Conservation (phyloP, 2,113 vertebrate species). For the Tor tambroides region DNA sequence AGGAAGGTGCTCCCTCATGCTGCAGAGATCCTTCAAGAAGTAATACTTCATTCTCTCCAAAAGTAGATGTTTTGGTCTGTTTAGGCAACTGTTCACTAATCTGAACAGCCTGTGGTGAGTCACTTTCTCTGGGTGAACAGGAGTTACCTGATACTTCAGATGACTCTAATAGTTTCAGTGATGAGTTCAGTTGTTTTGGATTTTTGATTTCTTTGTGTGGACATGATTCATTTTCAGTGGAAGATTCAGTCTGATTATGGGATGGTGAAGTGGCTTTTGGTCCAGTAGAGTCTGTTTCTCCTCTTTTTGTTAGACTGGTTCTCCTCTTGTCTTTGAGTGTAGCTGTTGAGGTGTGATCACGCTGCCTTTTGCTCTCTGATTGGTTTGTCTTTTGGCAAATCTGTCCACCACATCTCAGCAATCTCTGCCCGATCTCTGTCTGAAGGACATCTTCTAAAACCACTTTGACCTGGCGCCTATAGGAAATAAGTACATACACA, state of each 20-base stretch:
- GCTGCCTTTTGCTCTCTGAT: neutral
- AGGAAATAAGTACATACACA: neutral
- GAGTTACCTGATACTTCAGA: neutral
- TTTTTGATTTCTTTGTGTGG: neutral
- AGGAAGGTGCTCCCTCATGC: neutral
- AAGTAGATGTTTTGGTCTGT: neutral
- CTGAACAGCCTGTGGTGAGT: neutral
- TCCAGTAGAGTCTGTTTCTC: neutral
- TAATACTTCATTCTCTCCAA: neutral
- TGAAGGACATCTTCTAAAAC: constrained; percentile 71
- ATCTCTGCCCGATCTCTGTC: constrained; percentile 65
- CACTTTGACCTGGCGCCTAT: constrained; percentile 56
- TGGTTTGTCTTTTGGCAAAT: neutral
- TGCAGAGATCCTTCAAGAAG: constrained; percentile 7
- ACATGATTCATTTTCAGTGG: constrained; percentile 5
- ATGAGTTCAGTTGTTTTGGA: neutral
- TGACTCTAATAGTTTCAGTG: neutral
- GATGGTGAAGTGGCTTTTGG: neutral
- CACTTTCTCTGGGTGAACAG: constrained; percentile 10
- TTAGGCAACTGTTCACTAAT: neutral
- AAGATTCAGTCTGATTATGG: neutral
- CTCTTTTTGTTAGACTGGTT: neutral
- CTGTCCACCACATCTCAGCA: constrained; percentile 57
- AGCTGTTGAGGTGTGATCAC: neutral
- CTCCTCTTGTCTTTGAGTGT: neutral